Evolutionary conservation across 1,140 invertebrate species (phyloP), one percentile per base, ranked within the genome.

Genomic region (Brachionus calyciflorus): DNA sequence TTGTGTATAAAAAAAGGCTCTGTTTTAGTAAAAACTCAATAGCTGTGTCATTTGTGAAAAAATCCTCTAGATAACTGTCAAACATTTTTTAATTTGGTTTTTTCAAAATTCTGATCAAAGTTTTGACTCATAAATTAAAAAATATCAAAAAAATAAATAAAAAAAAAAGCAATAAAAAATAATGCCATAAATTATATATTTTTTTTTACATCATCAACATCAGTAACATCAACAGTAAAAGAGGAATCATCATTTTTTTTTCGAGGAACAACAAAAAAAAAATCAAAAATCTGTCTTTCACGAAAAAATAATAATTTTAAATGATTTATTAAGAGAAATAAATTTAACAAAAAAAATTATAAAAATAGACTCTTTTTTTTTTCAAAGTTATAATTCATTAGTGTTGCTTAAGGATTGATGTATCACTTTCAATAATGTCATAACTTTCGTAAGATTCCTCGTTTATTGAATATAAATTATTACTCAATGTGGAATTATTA

Each of bases 161-260:
- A 9, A 37, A 37, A 37, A 37, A 60, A 60, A 60, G 55, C 19
- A 60, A 60, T 60, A 60, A 60, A 60, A 60, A 7, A 26, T 60
- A 60, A n/a, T n/a, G n/a, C 19, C 55, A 60, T 60, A 60, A 60
- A 60, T 60, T 60, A 60, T 60, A 37, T 60, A n/a, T n/a, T n/a
- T n/a, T n/a, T n/a, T 60, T 49, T 60, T 33, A 37, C 10, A 60
- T 37, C 28, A 60, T 60, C 37, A 17, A 17, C 30, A 28, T 30
- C 53, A 57, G 30, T 14, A 57, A 3, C 12, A 57, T n/a, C n/a
- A n/a, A n/a, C n/a, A n/a, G n/a, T n/a, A n/a, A n/a, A n/a, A n/a
- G n/a, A n/a, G n/a, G 5, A 30, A 57, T 24, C 26, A 24, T 57
- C 53, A 57, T 57, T 57, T 28, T 57, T 57, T 57, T 26, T 26